These are phyloP conservation scores for Patiria miniata DNA, from an alignment of 35 echinoderm and acorn worm species.

Conservation along the genomic window DNA sequence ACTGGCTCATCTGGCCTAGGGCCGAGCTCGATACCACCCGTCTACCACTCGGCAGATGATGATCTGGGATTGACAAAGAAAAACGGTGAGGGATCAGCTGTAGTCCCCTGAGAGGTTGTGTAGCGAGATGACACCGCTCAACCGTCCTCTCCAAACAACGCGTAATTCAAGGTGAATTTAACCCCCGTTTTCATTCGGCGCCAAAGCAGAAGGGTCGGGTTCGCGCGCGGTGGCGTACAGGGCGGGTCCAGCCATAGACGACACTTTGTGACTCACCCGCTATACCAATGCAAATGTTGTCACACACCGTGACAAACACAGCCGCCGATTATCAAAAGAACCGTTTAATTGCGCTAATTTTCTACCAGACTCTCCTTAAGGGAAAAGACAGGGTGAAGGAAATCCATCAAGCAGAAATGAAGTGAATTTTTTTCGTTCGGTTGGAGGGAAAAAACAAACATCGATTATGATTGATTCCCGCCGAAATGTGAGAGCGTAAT, in stretches of 20 bases:
- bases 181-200: not conserved
- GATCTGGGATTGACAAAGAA: not conserved
- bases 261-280: conserved; percentile 30
- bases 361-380: not conserved
- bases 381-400: too few species aligned
- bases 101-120: not conserved
- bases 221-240: not conserved
- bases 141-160: conserved; percentile 14
- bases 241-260: not conserved
- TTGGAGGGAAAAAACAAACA: not conserved
- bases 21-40: not conserved
- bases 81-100: not conserved
- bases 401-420: too few species aligned
- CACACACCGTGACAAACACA: not conserved
- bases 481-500: conserved; percentile 17
- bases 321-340: conserved; percentile 28
- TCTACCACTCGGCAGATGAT: conserved; percentile 3
- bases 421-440: too few species aligned
- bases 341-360: conserved; percentile 18
- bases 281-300: conserved; percentile 29
- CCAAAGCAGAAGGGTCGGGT: not conserved
- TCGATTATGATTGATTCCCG: conserved; percentile 17
- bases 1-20: too few species aligned
- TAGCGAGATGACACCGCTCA: not conserved
- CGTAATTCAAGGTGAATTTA: conserved; percentile 18